A percentile compares a stretch with the other conserved stretches of the same genome.
Evolutionary conservation across 2,888 invertebrate species (phyloP).

Genomic region (Anthophora plumipes): DNA sequence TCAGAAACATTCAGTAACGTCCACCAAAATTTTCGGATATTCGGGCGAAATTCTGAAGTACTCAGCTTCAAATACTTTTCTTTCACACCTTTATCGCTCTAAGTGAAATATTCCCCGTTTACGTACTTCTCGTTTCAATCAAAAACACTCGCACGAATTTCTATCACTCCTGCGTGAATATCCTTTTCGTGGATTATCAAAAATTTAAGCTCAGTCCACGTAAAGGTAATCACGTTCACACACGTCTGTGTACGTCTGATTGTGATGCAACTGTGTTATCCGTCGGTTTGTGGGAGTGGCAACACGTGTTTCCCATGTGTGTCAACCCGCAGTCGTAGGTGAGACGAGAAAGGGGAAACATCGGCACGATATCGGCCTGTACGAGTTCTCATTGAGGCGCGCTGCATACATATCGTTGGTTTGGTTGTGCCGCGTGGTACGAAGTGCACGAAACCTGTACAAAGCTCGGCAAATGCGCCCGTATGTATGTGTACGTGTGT

Average conservation of each 20-base stretch:
- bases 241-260: conserved; percentile 14
- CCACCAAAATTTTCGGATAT: too few relatives aligned
- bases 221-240: background rate
- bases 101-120: too few relatives aligned
- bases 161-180: too few relatives aligned
- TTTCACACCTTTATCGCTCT: too few relatives aligned
- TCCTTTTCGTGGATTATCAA: background rate
- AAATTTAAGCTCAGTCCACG: background rate
- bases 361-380: conserved; percentile 75
- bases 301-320: conserved; percentile 81
- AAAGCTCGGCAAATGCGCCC: conserved; percentile 30
- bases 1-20: too few relatives aligned
- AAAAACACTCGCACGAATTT: too few relatives aligned
- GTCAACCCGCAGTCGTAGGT: conserved; percentile 68
- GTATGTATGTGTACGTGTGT: too few relatives aligned
- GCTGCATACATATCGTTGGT: conserved; percentile 81
- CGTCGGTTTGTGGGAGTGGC: conserved; percentile 64
- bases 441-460: conserved; percentile 55
- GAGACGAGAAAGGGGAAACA: conserved; percentile 61
- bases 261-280: conserved; percentile 55
- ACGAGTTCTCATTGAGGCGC: conserved; percentile 76
- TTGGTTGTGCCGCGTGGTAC: conserved; percentile 79
- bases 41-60: too few relatives aligned
- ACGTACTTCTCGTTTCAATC: too few relatives aligned
- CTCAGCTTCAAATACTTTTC: too few relatives aligned